Evolutionary conservation across 2,797 vertebrate species (phyloP).

Genomic region (Rhinella marina): DNA sequence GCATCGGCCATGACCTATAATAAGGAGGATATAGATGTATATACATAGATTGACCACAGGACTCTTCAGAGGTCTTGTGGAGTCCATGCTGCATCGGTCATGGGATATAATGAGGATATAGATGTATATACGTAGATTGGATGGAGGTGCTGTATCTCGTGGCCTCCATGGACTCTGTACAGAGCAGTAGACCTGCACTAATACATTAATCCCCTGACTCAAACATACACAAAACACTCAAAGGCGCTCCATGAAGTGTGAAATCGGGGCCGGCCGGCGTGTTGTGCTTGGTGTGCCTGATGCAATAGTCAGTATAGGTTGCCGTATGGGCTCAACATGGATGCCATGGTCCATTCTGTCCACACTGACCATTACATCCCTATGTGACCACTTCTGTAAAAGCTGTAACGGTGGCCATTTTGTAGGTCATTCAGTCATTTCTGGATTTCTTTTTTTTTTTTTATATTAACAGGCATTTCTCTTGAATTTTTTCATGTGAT

Average conservation of each 20-base stretch:
- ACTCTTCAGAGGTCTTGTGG: too few species aligned
- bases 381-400: too few species aligned
- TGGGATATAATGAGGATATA: too few species aligned
- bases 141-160: too few species aligned
- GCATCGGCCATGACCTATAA: too few species aligned
- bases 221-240: background rate
- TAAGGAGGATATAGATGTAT: too few species aligned
- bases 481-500: background rate
- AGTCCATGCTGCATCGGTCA: too few species aligned
- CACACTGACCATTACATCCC: background rate
- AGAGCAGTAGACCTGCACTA: constrained; percentile 25
- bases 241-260: background rate
- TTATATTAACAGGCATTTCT: background rate
- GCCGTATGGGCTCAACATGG: background rate
- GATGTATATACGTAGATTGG: too few species aligned
- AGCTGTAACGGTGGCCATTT: background rate
- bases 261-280: background rate
- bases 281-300: background rate
- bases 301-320: background rate
- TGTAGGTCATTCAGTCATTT: background rate
- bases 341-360: background rate
- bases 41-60: too few species aligned
- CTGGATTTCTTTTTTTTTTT: background rate
- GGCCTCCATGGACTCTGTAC: background rate
- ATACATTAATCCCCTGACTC: constrained; percentile 7